phyloP scores from a whole-genome alignment of 2,113 vertebrate genomes.

The Saccopteryx leptura region DNA sequence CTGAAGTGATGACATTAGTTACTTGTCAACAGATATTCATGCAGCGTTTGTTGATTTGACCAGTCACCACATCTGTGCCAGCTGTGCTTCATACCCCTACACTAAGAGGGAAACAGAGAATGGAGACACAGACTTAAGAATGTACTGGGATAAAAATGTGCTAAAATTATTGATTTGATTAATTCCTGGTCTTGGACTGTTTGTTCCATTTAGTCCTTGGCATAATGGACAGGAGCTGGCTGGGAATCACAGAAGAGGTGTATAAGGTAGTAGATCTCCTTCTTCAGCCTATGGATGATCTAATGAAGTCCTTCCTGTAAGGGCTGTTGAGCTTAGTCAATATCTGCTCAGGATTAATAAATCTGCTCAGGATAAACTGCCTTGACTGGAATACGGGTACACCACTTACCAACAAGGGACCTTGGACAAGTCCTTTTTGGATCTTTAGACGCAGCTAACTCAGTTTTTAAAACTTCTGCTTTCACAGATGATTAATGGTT shows the following conservation, averaged over 20 bases:
- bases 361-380: neutral
- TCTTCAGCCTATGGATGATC: neutral
- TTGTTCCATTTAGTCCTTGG: neutral
- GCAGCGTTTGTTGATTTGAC: neutral
- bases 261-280: neutral
- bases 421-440: neutral
- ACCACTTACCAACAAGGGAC: neutral
- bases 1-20: neutral
- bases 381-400: neutral
- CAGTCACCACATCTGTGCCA: neutral
- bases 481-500: neutral
- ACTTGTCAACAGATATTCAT: neutral
- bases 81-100: neutral
- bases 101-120: neutral
- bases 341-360: neutral
- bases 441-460: neutral
- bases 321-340: neutral
- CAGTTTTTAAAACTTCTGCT: conserved; percentile 26
- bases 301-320: neutral
- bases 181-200: neutral
- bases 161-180: neutral
- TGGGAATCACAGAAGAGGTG: neutral
- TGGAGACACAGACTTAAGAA: neutral
- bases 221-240: neutral
- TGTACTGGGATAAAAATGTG: neutral